Evolutionary conservation across 1,140 invertebrate species (phyloP), one percentile per base, ranked within the genome.

Genomic region (Galendromus occidentalis): DNA sequence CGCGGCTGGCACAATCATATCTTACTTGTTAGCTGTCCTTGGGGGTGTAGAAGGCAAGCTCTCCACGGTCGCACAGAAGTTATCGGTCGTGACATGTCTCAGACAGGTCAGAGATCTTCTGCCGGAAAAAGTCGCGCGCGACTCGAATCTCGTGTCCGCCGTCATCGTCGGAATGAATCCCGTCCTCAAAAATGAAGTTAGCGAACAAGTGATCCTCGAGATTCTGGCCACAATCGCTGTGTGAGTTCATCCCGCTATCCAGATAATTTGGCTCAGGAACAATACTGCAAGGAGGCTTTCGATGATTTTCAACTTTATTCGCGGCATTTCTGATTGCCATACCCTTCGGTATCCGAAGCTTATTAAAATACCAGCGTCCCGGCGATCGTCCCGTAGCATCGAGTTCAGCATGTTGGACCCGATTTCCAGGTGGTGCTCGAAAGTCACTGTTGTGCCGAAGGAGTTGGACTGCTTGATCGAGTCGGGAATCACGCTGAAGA

Each of bases 151-250:
- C 25, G 14, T 59, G 20, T 17, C 25, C 33, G 25, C 25, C 33
- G 22, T 59, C 4, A 25, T 59, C 25, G 14, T 14, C 25, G 51
- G 51, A 25, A 59, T 59, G 51, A 33, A 25, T 2, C 51, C 51
- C 22, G 14, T 59, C 14, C 51, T 59, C 14, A 59, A 59, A 22
- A 59, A 33, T 22, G 51, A 59, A 25, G 51, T 59, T 22, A 59
- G 51, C 33, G 51, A 59, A 22, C 51, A 25, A 22, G 51, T 59
- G 1, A 59, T 59, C 51, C 51, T 59, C 22, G 51, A 59, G 33
- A 59, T 59, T 25, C 20, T 59, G 25, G 25, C 25, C 25, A 59
- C 51, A 17, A 25, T 59, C 9, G 51, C 51, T 17, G 51, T 29
- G 51, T 59, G 33, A 59, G 51, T 59, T 25, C 25, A 14, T 6